Evolutionary conservation across 2,113 vertebrate genomes (phyloP), one percentile per base, ranked within the genome.

Genomic region (Calyptommatus sinebrachiatus): DNA sequence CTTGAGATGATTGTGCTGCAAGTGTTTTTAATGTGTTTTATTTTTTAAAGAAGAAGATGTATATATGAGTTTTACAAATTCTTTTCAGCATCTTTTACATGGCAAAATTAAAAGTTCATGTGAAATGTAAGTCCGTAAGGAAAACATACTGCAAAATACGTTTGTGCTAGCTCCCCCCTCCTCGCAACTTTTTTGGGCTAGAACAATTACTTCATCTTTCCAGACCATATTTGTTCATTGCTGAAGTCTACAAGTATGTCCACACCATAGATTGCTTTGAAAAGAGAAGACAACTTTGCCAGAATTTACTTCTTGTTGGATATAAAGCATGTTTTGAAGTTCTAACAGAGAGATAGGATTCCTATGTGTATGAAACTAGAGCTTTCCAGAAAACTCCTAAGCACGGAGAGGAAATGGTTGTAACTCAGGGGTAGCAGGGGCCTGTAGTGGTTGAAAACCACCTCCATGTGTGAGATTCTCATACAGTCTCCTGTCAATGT

Each of bases 191-290:
- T 29, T 76, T 62, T 50, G 10, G 75, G 75, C 28, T 76, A 76
- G 28, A 45, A 67, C 63, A 76, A 66, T 76, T 67, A 66, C 20
- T 77, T 77, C 45, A 50, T 66, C 63, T 67, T 50, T 67, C 75
- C 74, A 76, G 10, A 9, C 73, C 61, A 77, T 77, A 31, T 50
- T 50, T 50, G 63, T 77, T 45, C 62, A 50, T 67, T 76, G n/a
- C 50, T 63, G 66, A 77, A 66, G 62, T 24, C 62, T 28, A 31
- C 60, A 62, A 76, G 60, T 14, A 62, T 20, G 46, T 29, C 18
- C 48, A 45, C 28, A n/a, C 41, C 63, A 50, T 50, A 77, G n/a
- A 77, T 50, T 29, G 41, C 26, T 50, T 63, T 76, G 74, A 60
- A 41, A 26, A 76, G 20, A 76, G 7, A 63, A 41, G 2, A 12